Evolutionary conservation across 2,797 vertebrate species (phyloP), one percentile per base, ranked within the genome.

Genomic region (Tangara arthus): DNA sequence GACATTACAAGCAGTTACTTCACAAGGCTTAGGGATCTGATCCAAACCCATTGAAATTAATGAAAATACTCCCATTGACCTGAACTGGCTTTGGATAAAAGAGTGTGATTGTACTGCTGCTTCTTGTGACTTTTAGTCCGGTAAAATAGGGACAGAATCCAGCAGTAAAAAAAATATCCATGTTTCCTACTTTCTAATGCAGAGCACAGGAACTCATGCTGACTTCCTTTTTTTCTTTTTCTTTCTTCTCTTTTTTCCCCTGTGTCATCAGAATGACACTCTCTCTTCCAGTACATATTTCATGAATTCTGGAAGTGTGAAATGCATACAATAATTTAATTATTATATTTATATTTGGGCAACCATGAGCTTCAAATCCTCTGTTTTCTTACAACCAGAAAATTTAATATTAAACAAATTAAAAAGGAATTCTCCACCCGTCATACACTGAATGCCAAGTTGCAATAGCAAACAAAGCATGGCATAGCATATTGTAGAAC

Each of bases 11-110:
- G 72, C 50, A 88, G 61, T 91, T 86, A 30, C 63, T 93, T 95
- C 80, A 70, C 47, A 59, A 68, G 71, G 73, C 59, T 93, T 87
- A 70, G 61, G 70, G 35, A 32, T 91, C 70, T 88, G 76, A 80
- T 95, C 82, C 90, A 96, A 94, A 90, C 66, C 73, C 46, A 87
- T 83, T 90, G 88, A 94, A 95, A 91, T 82, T n/a, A 87, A 72
- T 88, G 82, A 94, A 91, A 94, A 95, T 93, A 88, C 82, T 89
- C 34, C 77, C 55, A 71, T 75, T 96, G 82, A 91, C 93, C 88
- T 96, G 52, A 95, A 6, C 56, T 90, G 90, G 73, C 82, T 93
- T 94, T 84, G 77, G 44, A 86, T 95, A 93, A 91, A 86, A 93
- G 65, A 39, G 66, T 90, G 72, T 3, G 9, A 91, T 96, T 95